Evolutionary conservation across 92 coral and sea anemone genomes (phyloP), one percentile per base, ranked within the genome.

Genomic region (Pocillopora grandis): DNA sequence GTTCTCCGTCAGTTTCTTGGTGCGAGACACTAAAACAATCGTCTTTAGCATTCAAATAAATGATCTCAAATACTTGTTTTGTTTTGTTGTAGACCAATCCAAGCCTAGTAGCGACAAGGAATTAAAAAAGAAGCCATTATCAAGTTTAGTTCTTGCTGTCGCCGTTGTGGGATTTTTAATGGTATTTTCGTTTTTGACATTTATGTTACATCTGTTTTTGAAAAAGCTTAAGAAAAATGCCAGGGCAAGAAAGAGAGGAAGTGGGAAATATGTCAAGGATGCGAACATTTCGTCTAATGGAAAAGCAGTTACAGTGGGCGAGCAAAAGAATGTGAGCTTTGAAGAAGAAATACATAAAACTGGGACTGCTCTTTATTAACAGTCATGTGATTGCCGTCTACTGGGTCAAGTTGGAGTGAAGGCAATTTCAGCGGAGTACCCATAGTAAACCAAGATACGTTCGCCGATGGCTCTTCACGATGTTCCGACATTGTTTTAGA

Each of bases 271-370:
- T 8, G 77, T 81, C 60, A 71, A 58, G 2, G 74, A 71, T 13
- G 36, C 85, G 21, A 83, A 83, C 57, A 74, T 83, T 55, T 73
- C 86, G 42, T 21, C 79, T 42, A 74, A 63, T 64, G 86, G 86
- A 12, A 83, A 33, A 74, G 73, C 74, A 3, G 86, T 83, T 12
- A 83, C 86, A 11, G 75, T 83, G 10, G 86, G 86, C 1, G 52
- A 42, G 52, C 6, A 49, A 57, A 52, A 55, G 31, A 83, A 83
- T 61, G 64, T 48, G 33, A 66, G 79, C 9, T 74, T 62, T 74
- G 74, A 74, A 65, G 36, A 83, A 9, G 73, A 56, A 27, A 62
- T 42, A 19, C 1, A 1, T 4, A 58, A 83, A 23, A 59, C 66
- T 10, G 86, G 56, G 13, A 62, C 62, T 49, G 86, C 80, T 55